Base-by-base conservation (phyloP, 2,797 vertebrate genomes). In the Discoglossus pictus region DNA sequence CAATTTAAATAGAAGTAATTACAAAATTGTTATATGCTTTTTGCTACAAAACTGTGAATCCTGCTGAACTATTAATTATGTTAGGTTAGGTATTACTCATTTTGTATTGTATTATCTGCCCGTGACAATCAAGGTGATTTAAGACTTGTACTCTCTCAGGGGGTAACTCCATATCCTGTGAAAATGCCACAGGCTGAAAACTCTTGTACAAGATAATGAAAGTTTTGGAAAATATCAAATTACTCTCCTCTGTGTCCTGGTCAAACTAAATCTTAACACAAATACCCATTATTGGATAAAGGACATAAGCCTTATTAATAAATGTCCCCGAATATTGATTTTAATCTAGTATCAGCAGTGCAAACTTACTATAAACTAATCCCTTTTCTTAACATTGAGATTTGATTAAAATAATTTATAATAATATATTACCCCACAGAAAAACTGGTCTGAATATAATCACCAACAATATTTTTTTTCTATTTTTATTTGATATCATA, bases 251-350 rank as follows among this genome's bases (percentile, higher is more conserved):
- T 34, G n/a, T 60, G 54, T 40, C 18, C 21, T 21, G 44, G 20
- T 12, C 43, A 66, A 58, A 66, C 50, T 15, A 58, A 51, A 60
- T 55, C 27, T 67, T 25, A 51, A 23, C 46, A 43, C 10, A 67
- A 67, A 59, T 59, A 51, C 52, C 44, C 6, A 66, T 50, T 48
- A 51, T 51, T 34, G 24, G 35, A 11, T 42, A 59, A 25, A 16
- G 21, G 36, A 59, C 17, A 25, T n/a, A 59, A 59, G 23, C 24
- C 13, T 16, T 51, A 51, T 50, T 48, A 67, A 59, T 67, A 50
- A 42, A 51, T 42, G 34, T 39, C 43, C 47, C 31, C 35, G 44
- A 9, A 13, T 48, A 59, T 59, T 42, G 54, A 58, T 51, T 11
- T 35, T 27, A 13, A 51, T 18, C 25, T 16, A 34, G n/a, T 23